Evolutionary conservation across 2,888 invertebrate species (phyloP).

Genomic region (Aphidius colemani): DNA sequence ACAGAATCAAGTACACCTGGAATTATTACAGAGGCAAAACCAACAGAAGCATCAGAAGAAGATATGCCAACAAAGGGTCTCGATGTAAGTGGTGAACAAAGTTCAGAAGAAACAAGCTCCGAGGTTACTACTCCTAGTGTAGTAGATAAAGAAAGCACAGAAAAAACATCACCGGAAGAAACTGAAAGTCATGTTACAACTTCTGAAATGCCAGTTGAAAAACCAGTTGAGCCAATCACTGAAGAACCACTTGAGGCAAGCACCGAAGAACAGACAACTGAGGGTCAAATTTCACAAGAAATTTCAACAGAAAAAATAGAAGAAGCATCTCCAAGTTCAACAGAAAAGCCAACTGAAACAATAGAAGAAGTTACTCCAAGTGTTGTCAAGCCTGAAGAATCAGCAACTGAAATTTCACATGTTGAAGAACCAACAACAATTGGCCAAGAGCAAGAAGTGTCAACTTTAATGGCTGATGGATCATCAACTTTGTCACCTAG

Average conservation of each 20-base stretch:
- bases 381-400: conserved; percentile 22
- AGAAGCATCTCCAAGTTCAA: conserved; percentile 25
- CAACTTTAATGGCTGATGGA: conserved; percentile 7
- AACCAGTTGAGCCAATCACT: conserved; percentile 33
- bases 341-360: conserved; percentile 32
- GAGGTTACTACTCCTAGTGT: conserved; percentile 22
- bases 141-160: conserved; percentile 26
- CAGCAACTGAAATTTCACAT: conserved; percentile 19
- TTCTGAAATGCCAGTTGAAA: conserved; percentile 27
- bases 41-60: conserved; percentile 33
- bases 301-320: conserved; percentile 18
- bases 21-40: conserved; percentile 22
- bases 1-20: conserved; percentile 3
- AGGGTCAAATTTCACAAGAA: conserved; percentile 7
- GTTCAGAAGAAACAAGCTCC: conserved; percentile 36
- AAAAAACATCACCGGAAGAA: conserved; percentile 35
- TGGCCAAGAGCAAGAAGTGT: conserved; percentile 1
- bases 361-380: conserved; percentile 26
- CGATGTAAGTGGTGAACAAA: conserved; percentile 37
- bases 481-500: conserved; percentile 16
- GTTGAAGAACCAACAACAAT: conserved; percentile 12
- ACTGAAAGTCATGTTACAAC: conserved; percentile 30
- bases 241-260: conserved; percentile 27
- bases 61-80: conserved; percentile 41
- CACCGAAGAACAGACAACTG: conserved; percentile 21